Base-by-base conservation (phyloP, 2,113 vertebrate species). In the Syngnathoides biaculeatus region DNA sequence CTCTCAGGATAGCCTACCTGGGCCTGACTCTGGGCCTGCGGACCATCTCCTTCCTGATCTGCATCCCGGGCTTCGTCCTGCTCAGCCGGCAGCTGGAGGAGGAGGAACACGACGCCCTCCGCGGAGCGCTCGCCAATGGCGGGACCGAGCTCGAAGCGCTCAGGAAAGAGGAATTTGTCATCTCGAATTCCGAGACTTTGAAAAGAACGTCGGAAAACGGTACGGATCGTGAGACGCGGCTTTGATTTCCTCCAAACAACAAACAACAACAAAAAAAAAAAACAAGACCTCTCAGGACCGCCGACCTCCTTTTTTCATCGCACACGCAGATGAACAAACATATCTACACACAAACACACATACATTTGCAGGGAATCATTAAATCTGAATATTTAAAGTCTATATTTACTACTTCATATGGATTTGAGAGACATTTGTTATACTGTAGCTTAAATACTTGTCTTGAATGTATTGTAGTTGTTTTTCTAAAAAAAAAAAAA, bases 1-100 rank as follows among this genome's bases (percentile, higher is more conserved):
- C 14, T 60, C 38, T 84, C 89, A 96, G 94, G 84, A 85, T 93
- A 35, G 92, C 95, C 43, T 98, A 95, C 78, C 88, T 97, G 82
- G 94, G 95, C 61, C 85, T 97, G 79, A 95, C 93, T 56, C 66
- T 94, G 79, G 82, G 92, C 67, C 84, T 98, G 77, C 92, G 94
- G 56, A 92, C 65, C 4, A 64, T 92, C 67, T 95, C 94, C 9
- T 89, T 94, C 76, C 73, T 95, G 67, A 88, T 96, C 72, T 94
- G 93, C 79, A 84, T 88, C 72, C 90, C 91, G 15, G 91, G 95
- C 20, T 92, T 95, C 78, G 79, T 92, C 48, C 81, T 92, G 66
- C 90, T 97, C 52, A 88, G 89, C 69, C 92, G 89, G 77, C 94
- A 88, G 17, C 86, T 88, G 59, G 68, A 78, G 84, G 73, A 69